Evolutionary conservation across 2,797 vertebrate species (phyloP).

Genomic region (Lacerta bilineata): DNA sequence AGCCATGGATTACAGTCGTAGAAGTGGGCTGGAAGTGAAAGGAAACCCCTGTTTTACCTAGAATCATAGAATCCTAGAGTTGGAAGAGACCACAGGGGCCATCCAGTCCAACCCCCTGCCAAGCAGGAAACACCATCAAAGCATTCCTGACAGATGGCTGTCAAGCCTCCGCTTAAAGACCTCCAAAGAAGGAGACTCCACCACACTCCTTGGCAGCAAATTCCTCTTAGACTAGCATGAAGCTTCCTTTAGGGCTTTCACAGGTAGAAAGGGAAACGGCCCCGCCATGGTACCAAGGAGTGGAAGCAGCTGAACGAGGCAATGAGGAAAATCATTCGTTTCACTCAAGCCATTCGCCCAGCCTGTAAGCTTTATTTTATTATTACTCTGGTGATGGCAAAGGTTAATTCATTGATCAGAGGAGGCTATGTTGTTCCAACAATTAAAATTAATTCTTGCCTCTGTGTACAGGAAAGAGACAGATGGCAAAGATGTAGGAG

Average conservation of each 20-base stretch:
- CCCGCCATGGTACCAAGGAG: neutral
- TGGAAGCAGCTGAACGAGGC: conserved; percentile 29
- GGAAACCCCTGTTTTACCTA: accelerated
- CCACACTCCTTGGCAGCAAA: too few species aligned
- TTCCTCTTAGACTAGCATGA: neutral
- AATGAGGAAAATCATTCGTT: conserved; percentile 45
- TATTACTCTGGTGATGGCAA: conserved; percentile 51
- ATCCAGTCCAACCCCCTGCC: too few species aligned
- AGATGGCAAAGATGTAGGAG: neutral
- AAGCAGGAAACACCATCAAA: too few species aligned
- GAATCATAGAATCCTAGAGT: too few species aligned
- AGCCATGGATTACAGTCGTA: neutral
- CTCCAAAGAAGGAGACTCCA: too few species aligned
- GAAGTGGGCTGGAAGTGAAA: neutral
- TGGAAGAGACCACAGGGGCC: too few species aligned
- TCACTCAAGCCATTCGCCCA: conserved; percentile 33
- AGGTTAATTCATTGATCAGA: conserved; percentile 61
- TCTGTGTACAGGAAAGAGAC: neutral
- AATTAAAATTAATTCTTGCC: conserved; percentile 43
- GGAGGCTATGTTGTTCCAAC: conserved; percentile 32
- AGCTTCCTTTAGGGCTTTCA: neutral
- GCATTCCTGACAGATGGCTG: too few species aligned
- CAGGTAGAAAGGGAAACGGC: neutral
- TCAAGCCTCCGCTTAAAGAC: too few species aligned
- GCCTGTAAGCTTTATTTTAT: conserved; percentile 57